Percentiles rank a stretch among this genome's conserved stretches.
These are phyloP conservation scores for Rhyacophila evoluta DNA, from an alignment of 2,888 invertebrate genomes.

Conservation along the genomic window DNA sequence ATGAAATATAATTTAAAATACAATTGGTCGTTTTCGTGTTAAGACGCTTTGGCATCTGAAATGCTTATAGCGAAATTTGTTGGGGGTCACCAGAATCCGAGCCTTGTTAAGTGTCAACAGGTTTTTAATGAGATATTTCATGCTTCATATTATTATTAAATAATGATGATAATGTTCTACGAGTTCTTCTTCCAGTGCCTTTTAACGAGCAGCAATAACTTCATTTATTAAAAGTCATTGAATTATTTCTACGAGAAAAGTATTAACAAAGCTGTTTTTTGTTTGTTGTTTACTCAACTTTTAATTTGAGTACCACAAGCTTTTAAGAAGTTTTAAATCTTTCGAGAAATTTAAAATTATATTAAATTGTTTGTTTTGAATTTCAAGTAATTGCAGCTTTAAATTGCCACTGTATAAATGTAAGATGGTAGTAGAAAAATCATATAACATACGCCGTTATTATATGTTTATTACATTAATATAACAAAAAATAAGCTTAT, in stretches of 20 bases:
- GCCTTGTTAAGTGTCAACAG: conserved; percentile 47
- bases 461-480: too few species aligned
- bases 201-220: conserved; percentile 38
- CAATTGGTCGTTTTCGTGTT: not conserved
- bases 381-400: too few species aligned
- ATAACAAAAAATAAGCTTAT: too few species aligned
- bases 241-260: not conserved
- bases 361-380: too few species aligned
- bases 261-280: not conserved
- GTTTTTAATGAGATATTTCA: conserved; percentile 50
- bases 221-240: conserved; percentile 2
- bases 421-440: too few species aligned
- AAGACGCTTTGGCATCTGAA: conserved; percentile 40
- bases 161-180: conserved; percentile 39
- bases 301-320: not conserved
- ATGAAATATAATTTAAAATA: too few species aligned
- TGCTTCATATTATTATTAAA: conserved; percentile 29
- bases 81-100: conserved; percentile 37
- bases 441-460: too few species aligned
- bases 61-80: conserved; percentile 36
- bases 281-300: not conserved
- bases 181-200: conserved; percentile 37
- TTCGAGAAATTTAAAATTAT: too few species aligned
- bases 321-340: too few species aligned
- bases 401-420: too few species aligned